Evolutionary conservation across 2,797 vertebrate genomes (phyloP), one percentile per base, ranked within the genome.

Genomic region (Sorex maritimensis): DNA sequence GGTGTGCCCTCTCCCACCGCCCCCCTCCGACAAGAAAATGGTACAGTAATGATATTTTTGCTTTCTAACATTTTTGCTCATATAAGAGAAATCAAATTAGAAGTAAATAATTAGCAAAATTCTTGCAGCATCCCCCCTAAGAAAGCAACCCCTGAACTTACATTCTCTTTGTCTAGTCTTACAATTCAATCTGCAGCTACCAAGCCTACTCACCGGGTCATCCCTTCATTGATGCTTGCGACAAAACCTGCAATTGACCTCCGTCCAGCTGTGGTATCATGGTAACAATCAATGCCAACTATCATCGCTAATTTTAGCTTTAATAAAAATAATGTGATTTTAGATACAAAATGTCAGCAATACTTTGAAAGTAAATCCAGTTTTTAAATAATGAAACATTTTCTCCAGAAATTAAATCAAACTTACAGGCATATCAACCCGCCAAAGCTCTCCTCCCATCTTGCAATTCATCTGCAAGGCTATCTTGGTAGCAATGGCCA

Each of bases 381-480:
- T 61, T 21, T 67, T 13, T 38, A 28, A 38, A 17, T 65, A 21
- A 6, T 8, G 6, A 73, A 9, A 73, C 38, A 34, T n/a, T 30
- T 26, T 5, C 5, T n/a, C 80, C 14, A 23, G 52, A 8, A 2
- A 6, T 21, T 49, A 73, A 75, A 3, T 1, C 28, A 0, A 65
- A 97, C 98, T 98, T 97, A 99, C 99, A 0, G 99, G 99, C 91
- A 99, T 99, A 88, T 99, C 99, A 1, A 99, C 98, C 4, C 98
- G 98, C 99, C 99, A 99, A 21, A 99, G 99, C 69, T 99, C 99
- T 94, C 99, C 99, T 34, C 99, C 99, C 98, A 99, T 99, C 98
- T 99, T 99, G 97, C 99, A 99, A 89, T 99, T 99, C 97, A 99
- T 99, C 96, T 99, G 99, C 80, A 99, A 96, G 19, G 98, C 99